phyloP scores from a whole-genome alignment of 2,797 vertebrate species.

The Scyliorhinus canicula region DNA sequence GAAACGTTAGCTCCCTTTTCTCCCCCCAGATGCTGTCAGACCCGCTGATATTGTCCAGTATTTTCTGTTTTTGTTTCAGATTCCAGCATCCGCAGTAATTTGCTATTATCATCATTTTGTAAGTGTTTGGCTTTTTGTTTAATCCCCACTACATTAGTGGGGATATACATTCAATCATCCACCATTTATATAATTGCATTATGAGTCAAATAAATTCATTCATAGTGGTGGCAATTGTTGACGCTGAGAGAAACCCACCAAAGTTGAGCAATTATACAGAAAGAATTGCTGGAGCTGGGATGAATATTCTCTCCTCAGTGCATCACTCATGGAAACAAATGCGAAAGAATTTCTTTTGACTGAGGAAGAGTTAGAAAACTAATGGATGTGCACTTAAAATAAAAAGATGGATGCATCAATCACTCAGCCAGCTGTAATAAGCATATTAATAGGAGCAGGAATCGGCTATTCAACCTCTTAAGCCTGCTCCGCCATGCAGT shows the following conservation, averaged over 20 bases:
- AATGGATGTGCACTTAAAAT: not conserved
- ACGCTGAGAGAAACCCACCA: not conserved
- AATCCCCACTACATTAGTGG: not conserved
- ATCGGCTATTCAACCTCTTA: too few relatives aligned
- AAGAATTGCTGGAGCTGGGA: not conserved
- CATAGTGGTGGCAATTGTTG: not conserved
- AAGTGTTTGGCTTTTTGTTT: not conserved
- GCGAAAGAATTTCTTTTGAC: not conserved
- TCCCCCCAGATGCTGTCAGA: too few relatives aligned
- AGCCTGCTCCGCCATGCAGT: not conserved
- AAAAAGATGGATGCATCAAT: not conserved
- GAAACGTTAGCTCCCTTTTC: too few relatives aligned
- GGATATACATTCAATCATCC: not conserved
- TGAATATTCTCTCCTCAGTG: not conserved
- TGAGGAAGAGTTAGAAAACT: not conserved
- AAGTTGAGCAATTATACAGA: not conserved
- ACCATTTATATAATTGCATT: not conserved
- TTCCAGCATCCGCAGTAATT: too few relatives aligned
- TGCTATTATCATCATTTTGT: too few relatives aligned
- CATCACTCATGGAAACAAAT: not conserved
- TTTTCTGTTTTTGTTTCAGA: too few relatives aligned
- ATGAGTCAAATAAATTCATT: not conserved
- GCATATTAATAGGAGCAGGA: not conserved
- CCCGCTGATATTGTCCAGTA: too few relatives aligned
- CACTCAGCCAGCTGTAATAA: not conserved